Conservation (phyloP, 2,888 invertebrate genomes). For the Nomada fucata region DNA sequence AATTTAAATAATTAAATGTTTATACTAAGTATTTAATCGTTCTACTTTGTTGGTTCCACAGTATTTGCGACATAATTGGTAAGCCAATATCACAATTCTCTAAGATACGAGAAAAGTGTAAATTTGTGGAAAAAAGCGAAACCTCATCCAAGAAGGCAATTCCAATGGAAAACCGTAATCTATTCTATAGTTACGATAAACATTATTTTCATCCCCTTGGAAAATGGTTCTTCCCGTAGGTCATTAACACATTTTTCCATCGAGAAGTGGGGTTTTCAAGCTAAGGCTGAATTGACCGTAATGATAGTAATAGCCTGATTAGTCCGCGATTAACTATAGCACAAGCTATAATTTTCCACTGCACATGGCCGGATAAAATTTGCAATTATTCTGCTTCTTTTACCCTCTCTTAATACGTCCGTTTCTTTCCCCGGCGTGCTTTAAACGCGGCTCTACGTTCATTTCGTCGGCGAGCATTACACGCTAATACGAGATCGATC, state of each 20-base stretch:
- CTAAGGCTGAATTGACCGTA: not conserved
- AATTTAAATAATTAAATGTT: too few species aligned
- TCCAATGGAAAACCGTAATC: not conserved
- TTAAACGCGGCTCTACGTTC: not conserved
- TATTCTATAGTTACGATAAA: not conserved
- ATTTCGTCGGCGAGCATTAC: constrained; percentile 11
- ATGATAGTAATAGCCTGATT: constrained; percentile 20
- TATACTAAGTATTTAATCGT: too few species aligned
- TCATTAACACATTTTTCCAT: not conserved
- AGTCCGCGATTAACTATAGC: not conserved
- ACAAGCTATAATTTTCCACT: constrained; percentile 23
- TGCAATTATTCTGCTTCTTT: constrained; percentile 20
- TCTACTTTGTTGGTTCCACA: too few species aligned
- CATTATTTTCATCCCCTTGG: not conserved
- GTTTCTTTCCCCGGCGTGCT: constrained; percentile 4
- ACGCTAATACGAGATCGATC: constrained; percentile 8
- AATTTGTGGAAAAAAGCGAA: not conserved
- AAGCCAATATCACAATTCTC: too few species aligned
- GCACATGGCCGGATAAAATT: constrained; percentile 6
- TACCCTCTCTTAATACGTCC: not conserved
- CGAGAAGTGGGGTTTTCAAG: not conserved
- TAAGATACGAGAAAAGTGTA: too few species aligned
- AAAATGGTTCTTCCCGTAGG: not conserved
- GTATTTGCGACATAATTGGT: too few species aligned
- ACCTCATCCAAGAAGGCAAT: not conserved